These are phyloP conservation scores for Mesorhabditis spiculigera DNA, from an alignment of 2,888 invertebrate genomes.

Conservation along the genomic window DNA sequence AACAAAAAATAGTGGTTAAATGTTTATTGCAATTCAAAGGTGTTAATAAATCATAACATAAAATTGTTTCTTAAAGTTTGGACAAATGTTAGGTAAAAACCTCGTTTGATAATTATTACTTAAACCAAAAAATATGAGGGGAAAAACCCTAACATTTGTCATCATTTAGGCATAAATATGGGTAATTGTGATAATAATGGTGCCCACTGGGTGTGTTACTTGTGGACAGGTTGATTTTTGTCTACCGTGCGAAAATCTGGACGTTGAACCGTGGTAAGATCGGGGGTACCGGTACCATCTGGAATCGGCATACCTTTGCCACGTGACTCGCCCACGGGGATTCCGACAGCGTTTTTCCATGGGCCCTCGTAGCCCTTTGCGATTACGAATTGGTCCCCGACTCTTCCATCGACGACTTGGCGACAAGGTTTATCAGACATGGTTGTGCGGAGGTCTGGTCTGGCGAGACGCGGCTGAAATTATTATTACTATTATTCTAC, in stretches of 20 bases:
- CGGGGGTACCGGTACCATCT: not conserved
- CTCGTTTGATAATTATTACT: no score
- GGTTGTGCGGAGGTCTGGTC: conserved; percentile 9
- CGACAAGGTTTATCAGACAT: conserved; percentile 17
- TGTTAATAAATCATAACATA: no score
- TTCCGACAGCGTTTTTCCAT: conserved; percentile 15
- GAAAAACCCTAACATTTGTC: no score
- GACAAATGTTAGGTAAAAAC: no score
- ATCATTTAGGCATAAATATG: no score
- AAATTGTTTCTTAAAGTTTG: no score
- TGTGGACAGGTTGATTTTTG: conserved; percentile 11
- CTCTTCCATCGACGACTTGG: conserved; percentile 10
- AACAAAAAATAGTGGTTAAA: no score
- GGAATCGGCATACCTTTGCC: conserved; percentile 8
- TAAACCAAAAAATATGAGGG: no score
- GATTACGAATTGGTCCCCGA: conserved; percentile 10
- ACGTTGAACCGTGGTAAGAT: conserved; percentile 7
- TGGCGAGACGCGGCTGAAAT: conserved; percentile 9
- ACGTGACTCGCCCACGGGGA: conserved; percentile 11
- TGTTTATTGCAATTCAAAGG: no score
- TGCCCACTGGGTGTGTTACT: conserved; percentile 6
- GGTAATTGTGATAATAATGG: not conserved
- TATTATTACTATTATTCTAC: conserved; percentile 8
- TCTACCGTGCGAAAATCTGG: conserved; percentile 16
- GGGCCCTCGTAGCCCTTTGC: conserved; percentile 11